Conservation (phyloP, 2,113 vertebrate genomes). For the Phodopus roborovskii region DNA sequence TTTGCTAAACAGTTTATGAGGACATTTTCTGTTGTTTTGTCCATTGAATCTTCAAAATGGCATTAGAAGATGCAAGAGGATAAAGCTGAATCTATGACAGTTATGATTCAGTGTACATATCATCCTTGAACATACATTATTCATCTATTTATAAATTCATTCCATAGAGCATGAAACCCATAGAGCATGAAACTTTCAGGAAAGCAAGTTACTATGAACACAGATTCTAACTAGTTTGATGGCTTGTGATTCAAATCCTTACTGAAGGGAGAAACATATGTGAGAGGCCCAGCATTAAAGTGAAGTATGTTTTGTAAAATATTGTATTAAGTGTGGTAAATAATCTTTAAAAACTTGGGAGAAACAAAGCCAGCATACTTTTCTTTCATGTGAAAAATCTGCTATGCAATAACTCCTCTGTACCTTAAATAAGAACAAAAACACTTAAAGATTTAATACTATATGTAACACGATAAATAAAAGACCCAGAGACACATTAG, state of each 20-base stretch:
- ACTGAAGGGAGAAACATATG: background rate
- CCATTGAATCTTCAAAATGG: conserved; percentile 27
- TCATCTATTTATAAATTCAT: background rate
- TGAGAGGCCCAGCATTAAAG: background rate
- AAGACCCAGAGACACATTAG: too few species aligned
- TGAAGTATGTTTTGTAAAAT: conserved; percentile 8
- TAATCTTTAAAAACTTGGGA: background rate
- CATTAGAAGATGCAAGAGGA: background rate
- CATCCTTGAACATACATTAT: background rate
- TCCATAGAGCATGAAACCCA: background rate
- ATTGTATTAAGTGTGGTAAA: background rate
- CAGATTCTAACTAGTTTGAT: background rate
- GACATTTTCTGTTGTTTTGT: background rate
- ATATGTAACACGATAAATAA: background rate
- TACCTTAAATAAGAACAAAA: background rate
- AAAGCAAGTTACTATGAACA: background rate
- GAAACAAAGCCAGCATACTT: conserved; percentile 27
- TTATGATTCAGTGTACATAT: conserved; percentile 10
- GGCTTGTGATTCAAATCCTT: background rate
- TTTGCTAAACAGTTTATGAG: conserved; percentile 40
- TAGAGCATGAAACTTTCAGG: conserved; percentile 1
- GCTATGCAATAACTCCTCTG: background rate
- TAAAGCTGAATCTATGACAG: background rate
- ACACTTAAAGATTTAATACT: background rate
- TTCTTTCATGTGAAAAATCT: background rate